Base-by-base conservation (phyloP, 2,797 vertebrate genomes). In the Poecilia wingei region DNA sequence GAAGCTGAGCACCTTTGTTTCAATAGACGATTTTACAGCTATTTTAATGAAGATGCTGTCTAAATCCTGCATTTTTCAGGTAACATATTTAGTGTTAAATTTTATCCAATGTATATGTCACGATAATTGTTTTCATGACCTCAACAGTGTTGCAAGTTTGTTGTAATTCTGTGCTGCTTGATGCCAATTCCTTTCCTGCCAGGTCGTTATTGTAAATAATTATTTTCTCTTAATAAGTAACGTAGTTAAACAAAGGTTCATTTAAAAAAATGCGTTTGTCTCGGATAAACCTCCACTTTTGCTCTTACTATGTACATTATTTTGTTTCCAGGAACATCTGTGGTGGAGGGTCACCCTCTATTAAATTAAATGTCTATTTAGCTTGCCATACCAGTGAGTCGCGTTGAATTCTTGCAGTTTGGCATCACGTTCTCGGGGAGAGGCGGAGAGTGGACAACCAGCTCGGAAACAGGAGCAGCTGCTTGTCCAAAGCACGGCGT, bases 381-480 rank as follows among this genome's bases (percentile, higher is more conserved):
- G 13, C 80, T 55, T 82, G 69, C 87, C 80, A 59, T 91, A 80
- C 66, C 81, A 43, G 82, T 66, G 64, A 2, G 47, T 84, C 86
- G 83, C 61, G 13, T 85, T 89, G 18, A 84, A 83, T 90, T 91
- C 89, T 88, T 86, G 28, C 53, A 36, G 79, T 59, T 86, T 57
- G 86, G 90, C 89, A 88, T 93, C 88, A 86, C 77, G 85, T 92
- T 91, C 88, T 81, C 74, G 55, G 81, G 57, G 72, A 77, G 82
- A 84, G 89, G 93, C 82, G 89, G 20, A 83, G 73, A 43, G 92
- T 77, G 90, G 36, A 82, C 74, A 39, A 3, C 53, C 1, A 68
- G 79, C 76, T 66, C 53, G 76, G 85, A 82, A 86, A 91, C 78
- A 46, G 0, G 80, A 92, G 84, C 55, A 72, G 69, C 72, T 41